These are phyloP conservation scores for Melanitta fusca DNA, from an alignment of 2,797 vertebrate genomes.

Conservation along the genomic window DNA sequence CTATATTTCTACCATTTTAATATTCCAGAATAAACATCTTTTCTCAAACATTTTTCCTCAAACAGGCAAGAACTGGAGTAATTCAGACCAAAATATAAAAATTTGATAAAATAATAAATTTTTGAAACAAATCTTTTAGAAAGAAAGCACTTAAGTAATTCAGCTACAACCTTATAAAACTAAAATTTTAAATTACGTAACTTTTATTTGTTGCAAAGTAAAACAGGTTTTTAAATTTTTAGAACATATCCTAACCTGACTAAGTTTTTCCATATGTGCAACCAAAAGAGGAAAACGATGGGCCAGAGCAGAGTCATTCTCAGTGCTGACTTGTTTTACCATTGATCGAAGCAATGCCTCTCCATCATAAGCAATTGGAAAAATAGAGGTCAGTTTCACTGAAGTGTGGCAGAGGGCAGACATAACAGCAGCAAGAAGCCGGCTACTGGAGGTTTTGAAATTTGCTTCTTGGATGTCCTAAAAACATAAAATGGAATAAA, in stretches of 20 bases:
- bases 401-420: constrained; percentile 97
- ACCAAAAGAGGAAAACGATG: constrained; percentile 97
- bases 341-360: constrained; percentile 94
- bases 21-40: neutral
- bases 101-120: accelerated
- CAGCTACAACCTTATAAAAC: neutral
- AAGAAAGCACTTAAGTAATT: neutral
- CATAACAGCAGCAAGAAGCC: constrained; percentile 97
- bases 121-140: neutral
- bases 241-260: constrained; percentile 85
- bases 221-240: neutral
- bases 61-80: neutral
- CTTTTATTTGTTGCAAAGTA: neutral
- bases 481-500: neutral
- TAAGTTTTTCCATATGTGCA: constrained; percentile 98
- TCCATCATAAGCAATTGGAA: constrained; percentile 96
- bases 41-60: neutral
- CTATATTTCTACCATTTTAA: neutral
- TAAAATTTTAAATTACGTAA: neutral
- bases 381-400: constrained; percentile 95
- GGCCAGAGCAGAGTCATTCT: constrained; percentile 95
- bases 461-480: constrained; percentile 98
- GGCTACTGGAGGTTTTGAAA: constrained; percentile 96
- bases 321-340: constrained; percentile 98
- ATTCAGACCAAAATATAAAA: neutral